A percentile compares a stretch with the other conserved stretches of the same genome.
These are phyloP conservation scores for Gorsachius magnificus DNA, from an alignment of 2,797 vertebrate species.

Conservation along the genomic window DNA sequence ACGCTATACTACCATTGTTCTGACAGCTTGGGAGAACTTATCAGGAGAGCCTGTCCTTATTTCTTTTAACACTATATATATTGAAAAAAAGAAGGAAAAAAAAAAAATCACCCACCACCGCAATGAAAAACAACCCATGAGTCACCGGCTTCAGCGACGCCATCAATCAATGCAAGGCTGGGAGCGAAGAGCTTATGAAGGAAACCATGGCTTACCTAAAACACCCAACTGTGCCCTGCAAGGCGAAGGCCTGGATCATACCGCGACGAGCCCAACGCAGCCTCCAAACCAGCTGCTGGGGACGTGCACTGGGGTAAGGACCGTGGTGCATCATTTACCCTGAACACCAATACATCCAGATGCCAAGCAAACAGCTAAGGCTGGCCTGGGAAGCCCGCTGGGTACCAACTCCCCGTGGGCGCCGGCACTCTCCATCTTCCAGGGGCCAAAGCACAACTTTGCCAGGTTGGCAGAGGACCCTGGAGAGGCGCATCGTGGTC, in stretches of 20 bases:
- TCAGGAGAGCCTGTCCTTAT: conserved; percentile 46
- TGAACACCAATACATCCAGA: neutral
- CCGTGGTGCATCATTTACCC: accelerated
- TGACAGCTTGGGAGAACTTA: conserved; percentile 59
- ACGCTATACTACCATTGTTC: conserved; percentile 46
- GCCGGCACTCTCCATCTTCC: neutral
- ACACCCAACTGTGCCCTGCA: neutral
- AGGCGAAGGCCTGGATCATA: neutral
- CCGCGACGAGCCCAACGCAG: neutral
- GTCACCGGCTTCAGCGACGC: conserved; percentile 3
- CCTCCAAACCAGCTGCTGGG: neutral
- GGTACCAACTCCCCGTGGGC: neutral
- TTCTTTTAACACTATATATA: conserved; percentile 49
- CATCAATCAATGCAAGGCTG: conserved; percentile 37
- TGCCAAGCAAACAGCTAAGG: accelerated
- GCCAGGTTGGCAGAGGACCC: neutral
- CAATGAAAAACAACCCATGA: conserved; percentile 53
- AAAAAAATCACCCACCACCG: conserved; percentile 30
- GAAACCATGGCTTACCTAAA: conserved; percentile 29
- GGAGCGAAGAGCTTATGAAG: neutral
- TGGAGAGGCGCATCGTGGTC: neutral
- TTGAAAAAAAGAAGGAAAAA: neutral
- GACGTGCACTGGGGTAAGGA: neutral
- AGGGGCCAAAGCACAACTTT: accelerated
- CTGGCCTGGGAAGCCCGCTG: neutral